These are phyloP conservation scores for Megaleporinus macrocephalus DNA, from an alignment of 2,113 vertebrate genomes.

Conservation along the genomic window DNA sequence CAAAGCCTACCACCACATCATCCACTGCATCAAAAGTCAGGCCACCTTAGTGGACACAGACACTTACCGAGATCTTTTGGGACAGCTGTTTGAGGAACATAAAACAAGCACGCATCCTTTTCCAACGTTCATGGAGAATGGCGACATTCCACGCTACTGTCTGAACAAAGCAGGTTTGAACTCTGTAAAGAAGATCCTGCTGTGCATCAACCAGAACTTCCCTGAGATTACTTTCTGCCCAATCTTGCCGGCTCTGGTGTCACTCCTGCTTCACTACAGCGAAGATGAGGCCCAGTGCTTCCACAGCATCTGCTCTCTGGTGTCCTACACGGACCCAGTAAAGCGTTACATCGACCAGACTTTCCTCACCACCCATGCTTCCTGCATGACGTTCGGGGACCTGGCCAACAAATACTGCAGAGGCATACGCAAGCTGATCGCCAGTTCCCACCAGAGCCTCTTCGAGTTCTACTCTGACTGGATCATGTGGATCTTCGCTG, in stretches of 20 bases:
- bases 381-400: slow-evolving; percentile 89
- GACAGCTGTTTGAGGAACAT: slow-evolving; percentile 75
- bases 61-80: slow-evolving; percentile 69
- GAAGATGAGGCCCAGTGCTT: slow-evolving; percentile 86
- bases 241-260: slow-evolving; percentile 80
- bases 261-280: slow-evolving; percentile 87
- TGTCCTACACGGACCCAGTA: slow-evolving; percentile 80
- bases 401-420: slow-evolving; percentile 86
- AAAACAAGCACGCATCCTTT: slow-evolving; percentile 75
- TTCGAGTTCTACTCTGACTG: slow-evolving; percentile 88
- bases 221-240: slow-evolving; percentile 86
- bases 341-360: slow-evolving; percentile 85
- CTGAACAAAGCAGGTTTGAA: slow-evolving; percentile 79
- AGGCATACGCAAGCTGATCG: slow-evolving; percentile 84
- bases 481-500: slow-evolving; percentile 87
- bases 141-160: slow-evolving; percentile 83
- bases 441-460: slow-evolving; percentile 80
- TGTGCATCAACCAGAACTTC: slow-evolving; percentile 78
- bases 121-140: slow-evolving; percentile 82
- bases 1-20: slow-evolving; percentile 82
- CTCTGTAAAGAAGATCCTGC: slow-evolving; percentile 82
- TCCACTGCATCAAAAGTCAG: slow-evolving; percentile 77
- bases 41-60: slow-evolving; percentile 73
- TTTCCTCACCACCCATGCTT: slow-evolving; percentile 83
- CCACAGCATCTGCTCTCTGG: slow-evolving; percentile 78